A percentile compares a stretch with the other conserved stretches of the same genome.
Conservation (phyloP, 2,113 vertebrate species). For the Cyprinus carpio region DNA sequence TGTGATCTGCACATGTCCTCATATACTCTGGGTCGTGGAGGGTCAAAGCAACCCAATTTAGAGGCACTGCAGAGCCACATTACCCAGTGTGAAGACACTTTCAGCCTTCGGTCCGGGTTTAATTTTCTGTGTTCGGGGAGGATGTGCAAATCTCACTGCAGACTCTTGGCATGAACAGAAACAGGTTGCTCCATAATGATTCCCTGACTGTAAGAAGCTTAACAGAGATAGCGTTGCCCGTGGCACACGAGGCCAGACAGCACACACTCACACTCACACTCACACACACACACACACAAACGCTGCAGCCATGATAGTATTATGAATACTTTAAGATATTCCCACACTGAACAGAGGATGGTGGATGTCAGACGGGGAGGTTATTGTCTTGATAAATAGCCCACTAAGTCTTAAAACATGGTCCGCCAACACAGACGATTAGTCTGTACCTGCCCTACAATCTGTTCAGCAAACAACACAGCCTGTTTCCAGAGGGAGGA, state of each 20-base stretch:
- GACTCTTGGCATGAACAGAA: conserved; percentile 9
- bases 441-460: background rate
- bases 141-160: conserved; percentile 1
- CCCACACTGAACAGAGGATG: background rate
- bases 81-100: background rate
- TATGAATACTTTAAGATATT: background rate
- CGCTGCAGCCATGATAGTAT: background rate
- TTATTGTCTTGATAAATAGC: conserved; percentile 14
- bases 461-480: too few species aligned
- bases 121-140: background rate
- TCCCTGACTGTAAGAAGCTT: conserved; percentile 32
- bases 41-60: background rate
- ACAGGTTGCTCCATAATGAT: conserved; percentile 26
- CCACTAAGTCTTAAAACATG: background rate
- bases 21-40: background rate
- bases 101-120: background rate
- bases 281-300: background rate
- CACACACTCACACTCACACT: background rate
- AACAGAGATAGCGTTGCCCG: background rate
- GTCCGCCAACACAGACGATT: background rate
- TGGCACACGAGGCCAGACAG: background rate
- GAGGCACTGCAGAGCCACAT: background rate
- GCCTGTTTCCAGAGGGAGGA: background rate
- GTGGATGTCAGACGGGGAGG: too few species aligned
- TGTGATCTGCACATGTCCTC: background rate